Conservation (phyloP, 2,113 vertebrate genomes). For the Guaruba guarouba region DNA sequence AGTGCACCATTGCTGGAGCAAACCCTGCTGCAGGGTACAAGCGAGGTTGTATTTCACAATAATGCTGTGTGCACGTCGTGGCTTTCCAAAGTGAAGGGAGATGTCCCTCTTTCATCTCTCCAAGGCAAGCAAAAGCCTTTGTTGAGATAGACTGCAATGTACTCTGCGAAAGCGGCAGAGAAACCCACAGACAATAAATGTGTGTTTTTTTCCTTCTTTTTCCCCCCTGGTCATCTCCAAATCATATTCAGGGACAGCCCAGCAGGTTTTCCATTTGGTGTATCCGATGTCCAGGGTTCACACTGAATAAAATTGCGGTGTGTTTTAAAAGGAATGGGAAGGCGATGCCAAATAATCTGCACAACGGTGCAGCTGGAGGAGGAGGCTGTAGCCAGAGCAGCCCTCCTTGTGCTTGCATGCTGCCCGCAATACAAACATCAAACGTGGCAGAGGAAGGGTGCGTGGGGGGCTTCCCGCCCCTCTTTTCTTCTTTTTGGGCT, state of each 20-base stretch:
- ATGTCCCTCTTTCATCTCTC: constrained; percentile 52
- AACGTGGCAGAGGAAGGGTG: constrained; percentile 63
- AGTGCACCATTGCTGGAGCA: constrained; percentile 85
- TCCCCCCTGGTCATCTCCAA: background rate
- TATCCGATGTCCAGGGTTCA: background rate
- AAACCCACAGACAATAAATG: background rate
- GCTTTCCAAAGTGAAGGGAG: constrained; percentile 66
- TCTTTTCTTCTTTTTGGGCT: constrained; percentile 55
- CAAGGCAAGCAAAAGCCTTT: constrained; percentile 66
- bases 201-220: rapidly evolving
- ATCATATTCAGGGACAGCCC: background rate
- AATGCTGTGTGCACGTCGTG: constrained; percentile 73
- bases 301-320: background rate
- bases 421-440: constrained; percentile 63
- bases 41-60: constrained; percentile 82
- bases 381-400: background rate
- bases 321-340: background rate
- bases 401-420: constrained; percentile 26
- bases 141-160: constrained; percentile 51
- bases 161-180: background rate
- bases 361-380: constrained; percentile 50
- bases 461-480: background rate
- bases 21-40: constrained; percentile 75
- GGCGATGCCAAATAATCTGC: constrained; percentile 22
- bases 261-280: background rate